A percentile compares a stretch with the other conserved stretches of the same genome.
Conservation (phyloP, 2,113 vertebrate species). For the Propithecus coquereli region DNA sequence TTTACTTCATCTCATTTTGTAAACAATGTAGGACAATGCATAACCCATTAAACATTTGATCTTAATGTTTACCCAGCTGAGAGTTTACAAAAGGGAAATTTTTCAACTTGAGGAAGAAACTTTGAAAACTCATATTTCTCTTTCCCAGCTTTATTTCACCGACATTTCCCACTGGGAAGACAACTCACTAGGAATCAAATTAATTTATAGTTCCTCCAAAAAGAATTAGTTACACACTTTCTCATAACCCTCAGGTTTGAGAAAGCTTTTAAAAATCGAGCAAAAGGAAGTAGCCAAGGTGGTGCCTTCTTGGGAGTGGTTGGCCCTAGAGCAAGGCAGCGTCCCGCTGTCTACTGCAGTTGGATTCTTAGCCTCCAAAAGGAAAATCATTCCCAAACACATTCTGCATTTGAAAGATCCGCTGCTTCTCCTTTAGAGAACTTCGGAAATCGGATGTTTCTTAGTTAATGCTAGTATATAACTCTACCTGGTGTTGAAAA, state of each 20-base stretch:
- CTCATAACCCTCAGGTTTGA: neutral
- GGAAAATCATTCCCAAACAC: neutral
- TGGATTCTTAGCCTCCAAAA: neutral
- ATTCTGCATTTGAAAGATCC: neutral
- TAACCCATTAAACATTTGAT: slow-evolving; percentile 6
- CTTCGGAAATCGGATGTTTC: neutral
- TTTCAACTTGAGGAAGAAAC: neutral
- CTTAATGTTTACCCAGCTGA: neutral
- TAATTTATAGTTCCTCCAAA: neutral
- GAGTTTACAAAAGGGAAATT: slow-evolving; percentile 34
- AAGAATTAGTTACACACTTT: neutral
- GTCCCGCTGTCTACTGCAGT: fast-evolving
- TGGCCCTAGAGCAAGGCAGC: neutral
- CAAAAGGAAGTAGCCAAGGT: neutral
- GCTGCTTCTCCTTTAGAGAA: neutral
- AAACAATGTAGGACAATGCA: slow-evolving; percentile 17
- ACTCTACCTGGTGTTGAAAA: neutral
- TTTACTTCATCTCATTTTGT: slow-evolving; percentile 26
- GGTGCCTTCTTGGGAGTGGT: neutral
- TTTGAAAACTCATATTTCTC: neutral
- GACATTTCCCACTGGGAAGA: neutral
- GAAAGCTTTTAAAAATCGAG: neutral
- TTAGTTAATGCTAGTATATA: neutral
- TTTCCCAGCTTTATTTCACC: neutral
- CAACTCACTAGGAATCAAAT: neutral